A percentile compares a stretch with the other conserved stretches of the same genome.
These are phyloP conservation scores for Hassar affinis DNA, from an alignment of 2,113 vertebrate genomes.

Conservation along the genomic window DNA sequence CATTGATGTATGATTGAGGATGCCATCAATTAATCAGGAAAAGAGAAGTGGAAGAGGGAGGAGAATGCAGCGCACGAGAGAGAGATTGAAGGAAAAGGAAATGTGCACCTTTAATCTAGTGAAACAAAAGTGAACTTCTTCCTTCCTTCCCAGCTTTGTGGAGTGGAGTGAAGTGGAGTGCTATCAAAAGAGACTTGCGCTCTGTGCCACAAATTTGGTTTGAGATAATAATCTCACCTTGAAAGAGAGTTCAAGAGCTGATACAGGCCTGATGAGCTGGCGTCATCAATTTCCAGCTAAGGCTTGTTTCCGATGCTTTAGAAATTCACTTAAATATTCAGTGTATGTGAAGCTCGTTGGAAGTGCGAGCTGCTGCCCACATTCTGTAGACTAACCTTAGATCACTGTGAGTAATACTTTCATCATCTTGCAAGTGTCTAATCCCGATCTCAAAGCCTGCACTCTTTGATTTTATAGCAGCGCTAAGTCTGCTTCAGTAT, in stretches of 20 bases:
- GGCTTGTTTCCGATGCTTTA: background rate
- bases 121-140: constrained; percentile 38
- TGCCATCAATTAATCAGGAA: constrained; percentile 56
- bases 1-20: constrained; percentile 51
- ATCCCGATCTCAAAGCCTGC: constrained; percentile 11
- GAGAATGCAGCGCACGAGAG: background rate
- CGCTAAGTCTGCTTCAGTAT: constrained; percentile 15
- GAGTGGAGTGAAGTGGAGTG: background rate
- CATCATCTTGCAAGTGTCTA: constrained; percentile 31
- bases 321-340: constrained; percentile 9
- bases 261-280: constrained; percentile 20
- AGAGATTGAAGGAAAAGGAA: constrained; percentile 16
- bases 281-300: constrained; percentile 17
- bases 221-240: constrained; percentile 41
- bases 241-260: constrained; percentile 13
- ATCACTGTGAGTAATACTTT: constrained; percentile 22
- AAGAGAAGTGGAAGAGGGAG: constrained; percentile 6
- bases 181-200: constrained; percentile 36
- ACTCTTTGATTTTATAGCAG: constrained; percentile 36
- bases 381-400: constrained; percentile 32
- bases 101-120: constrained; percentile 42
- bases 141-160: background rate
- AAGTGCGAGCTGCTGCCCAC: constrained; percentile 6
- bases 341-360: constrained; percentile 9
- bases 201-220: constrained; percentile 10